Evolutionary conservation across 2,113 vertebrate genomes (phyloP), one percentile per base, ranked within the genome.

Genomic region (Chloroceryle aenea): DNA sequence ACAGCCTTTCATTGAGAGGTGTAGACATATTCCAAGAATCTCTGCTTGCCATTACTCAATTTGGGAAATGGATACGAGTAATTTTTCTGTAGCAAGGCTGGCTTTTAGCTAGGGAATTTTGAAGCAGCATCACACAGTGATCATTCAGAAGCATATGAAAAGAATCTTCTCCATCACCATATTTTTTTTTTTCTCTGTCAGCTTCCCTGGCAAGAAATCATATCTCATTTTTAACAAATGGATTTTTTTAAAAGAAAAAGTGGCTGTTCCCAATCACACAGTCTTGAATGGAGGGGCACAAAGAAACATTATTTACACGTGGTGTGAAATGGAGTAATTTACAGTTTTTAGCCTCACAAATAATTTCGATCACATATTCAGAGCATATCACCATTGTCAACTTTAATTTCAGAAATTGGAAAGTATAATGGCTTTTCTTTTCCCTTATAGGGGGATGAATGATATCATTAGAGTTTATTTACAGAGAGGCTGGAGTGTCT

Each of bases 281-380:
- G n/a, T 55, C 52, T 85, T 94, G 87, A 80, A 81, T 36, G 59
- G 92, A 93, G 76, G 72, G 63, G 59, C 63, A 96, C 36, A 88
- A 94, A 94, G 71, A 88, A 92, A 50, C 45, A 12, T 90, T 94
- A 90, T 94, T 87, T 96, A 62, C 72, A 90, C 75, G 67, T 86
- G n/a, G 59, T 92, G 68, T 93, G 92, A 94, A 95, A 88, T 29
- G 18, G 50, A 90, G 67, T 63, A 94, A 95, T 88, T 96, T 90
- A 86, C 6, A 7, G 75, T 27, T 95, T 93, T 88, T 88, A 93
- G 88, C 95, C 83, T 94, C 4, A 0, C 42, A 93, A 88, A 94
- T 97, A 95, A 94, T 94, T 96, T 95, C 72, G 86, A 73, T 95
- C 85, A 88, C 67, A 92, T 67, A 92, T 93, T 95, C 85, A 95